These are phyloP conservation scores for Ornithoptera alexandrae DNA, from an alignment of 2,888 invertebrate species.

Conservation along the genomic window DNA sequence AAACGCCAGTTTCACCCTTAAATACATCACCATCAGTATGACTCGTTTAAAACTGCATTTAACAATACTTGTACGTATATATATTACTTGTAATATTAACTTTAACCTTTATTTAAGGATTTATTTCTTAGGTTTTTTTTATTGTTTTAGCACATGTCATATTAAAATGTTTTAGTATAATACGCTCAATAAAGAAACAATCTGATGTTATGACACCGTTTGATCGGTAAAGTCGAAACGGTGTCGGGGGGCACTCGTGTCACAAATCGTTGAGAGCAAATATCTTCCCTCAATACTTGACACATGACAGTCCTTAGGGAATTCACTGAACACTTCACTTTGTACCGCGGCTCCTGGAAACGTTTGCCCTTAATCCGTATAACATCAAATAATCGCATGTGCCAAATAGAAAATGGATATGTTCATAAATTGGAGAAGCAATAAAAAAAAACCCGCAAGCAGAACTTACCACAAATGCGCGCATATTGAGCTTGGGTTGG, in stretches of 20 bases:
- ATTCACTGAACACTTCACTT: conserved; percentile 63
- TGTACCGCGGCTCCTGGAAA: conserved; percentile 43
- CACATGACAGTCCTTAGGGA: conserved; percentile 42
- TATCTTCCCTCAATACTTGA: conserved; percentile 48
- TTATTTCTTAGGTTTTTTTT: no score
- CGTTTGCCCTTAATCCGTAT: conserved; percentile 34
- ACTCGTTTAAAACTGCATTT: background rate
- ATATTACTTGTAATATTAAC: background rate
- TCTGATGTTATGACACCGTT: background rate
- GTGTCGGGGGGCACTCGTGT: conserved; percentile 10
- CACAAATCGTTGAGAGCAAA: conserved; percentile 34
- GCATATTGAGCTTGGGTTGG: conserved; percentile 67
- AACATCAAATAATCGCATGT: conserved; percentile 52
- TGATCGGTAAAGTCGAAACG: conserved; percentile 32
- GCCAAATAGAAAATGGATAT: conserved; percentile 51
- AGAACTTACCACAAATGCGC: conserved; percentile 74
- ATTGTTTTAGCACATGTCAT: no score
- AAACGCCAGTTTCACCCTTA: background rate
- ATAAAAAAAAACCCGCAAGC: conserved; percentile 43
- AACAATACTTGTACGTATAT: background rate
- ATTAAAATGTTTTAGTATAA: no score
- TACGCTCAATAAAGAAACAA: background rate
- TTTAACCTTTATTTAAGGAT: no score
- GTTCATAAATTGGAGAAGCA: conserved; percentile 34
- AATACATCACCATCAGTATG: background rate